These are phyloP conservation scores for Gymnarchus niloticus DNA, from an alignment of 2,113 vertebrate genomes.

Conservation along the genomic window DNA sequence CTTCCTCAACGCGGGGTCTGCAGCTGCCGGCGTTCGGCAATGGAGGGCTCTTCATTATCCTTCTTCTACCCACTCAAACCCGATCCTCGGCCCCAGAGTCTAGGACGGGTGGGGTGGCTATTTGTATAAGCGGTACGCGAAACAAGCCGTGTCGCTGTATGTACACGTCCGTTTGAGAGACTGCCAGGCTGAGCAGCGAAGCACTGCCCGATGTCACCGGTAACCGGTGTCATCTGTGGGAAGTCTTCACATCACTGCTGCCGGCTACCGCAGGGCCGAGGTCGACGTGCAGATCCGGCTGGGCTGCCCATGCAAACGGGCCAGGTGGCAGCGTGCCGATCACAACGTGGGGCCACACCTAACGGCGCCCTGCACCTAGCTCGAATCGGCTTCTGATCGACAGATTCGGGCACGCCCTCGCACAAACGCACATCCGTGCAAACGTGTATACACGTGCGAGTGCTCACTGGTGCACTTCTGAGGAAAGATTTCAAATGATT, in stretches of 20 bases:
- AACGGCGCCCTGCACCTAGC: too few relatives aligned
- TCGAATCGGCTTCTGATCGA: neutral
- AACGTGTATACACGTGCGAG: neutral
- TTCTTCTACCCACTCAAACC: neutral
- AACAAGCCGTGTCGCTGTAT: too few relatives aligned
- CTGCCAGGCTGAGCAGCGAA: neutral
- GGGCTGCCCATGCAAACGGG: neutral
- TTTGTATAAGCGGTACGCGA: too few relatives aligned
- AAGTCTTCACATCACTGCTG: neutral
- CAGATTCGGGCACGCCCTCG: neutral
- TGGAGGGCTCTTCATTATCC: neutral
- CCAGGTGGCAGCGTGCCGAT: neutral
- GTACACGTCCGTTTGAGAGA: neutral
- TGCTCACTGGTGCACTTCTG: neutral
- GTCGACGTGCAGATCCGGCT: neutral
- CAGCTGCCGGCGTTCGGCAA: neutral
- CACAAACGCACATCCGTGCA: neutral
- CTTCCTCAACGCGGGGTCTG: neutral
- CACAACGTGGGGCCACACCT: slow-evolving; percentile 13
- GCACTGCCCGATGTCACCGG: neutral
- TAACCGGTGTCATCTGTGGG: neutral
- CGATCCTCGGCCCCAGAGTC: neutral
- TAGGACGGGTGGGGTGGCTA: neutral
- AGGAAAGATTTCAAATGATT: neutral
- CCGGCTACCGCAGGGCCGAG: neutral